Base-by-base conservation (phyloP, 1,140 invertebrate genomes). In the Rhynchophorus ferrugineus region DNA sequence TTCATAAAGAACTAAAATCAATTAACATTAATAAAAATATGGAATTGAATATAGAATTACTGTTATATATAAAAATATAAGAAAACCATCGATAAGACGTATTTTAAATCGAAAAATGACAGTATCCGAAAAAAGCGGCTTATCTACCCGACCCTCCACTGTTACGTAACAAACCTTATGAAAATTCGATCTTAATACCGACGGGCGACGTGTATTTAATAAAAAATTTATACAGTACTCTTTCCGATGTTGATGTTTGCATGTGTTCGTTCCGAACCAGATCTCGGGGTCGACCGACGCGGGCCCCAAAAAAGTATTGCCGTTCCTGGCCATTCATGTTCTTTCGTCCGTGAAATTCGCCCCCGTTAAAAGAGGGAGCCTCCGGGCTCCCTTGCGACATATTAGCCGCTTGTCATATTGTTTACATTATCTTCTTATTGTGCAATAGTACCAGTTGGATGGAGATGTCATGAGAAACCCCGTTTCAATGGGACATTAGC, bases 331-430 rank as follows among this genome's bases (percentile, higher is more conserved):
- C 41, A 62, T 58, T 60, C 53, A 53, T 49, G 46, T 38, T 48
- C 56, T 44, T 13, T 54, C 59, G 53, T 53, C 58, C 63, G 63
- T 65, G 59, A 65, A 67, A 67, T n/a, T 67, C 58, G 61, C 44
- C 42, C 54, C 43, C 42, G 49, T 48, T 37, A 52, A 55, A 35
- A 53, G 46, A 53, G 58, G 38, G 18, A 20, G 35, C 21, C 13
- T 13, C 35, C 41, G 36, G 41, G 22, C 45, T 39, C 54, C 52
- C 60, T 49, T 38, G 58, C 46, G 54, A 55, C 58, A 59, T 61
- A 67, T 67, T 67, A 67, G 63, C 49, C 56, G 65, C 65, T 62
- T 67, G 65, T 67, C 65, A 65, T 67, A 67, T 65, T 67, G 65
- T 67, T 67, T 67, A 65, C 64, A 66, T 62, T 66, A 63, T 63